A percentile compares a stretch with the other conserved stretches of the same genome.
These are phyloP conservation scores for Enoplosus armatus DNA, from an alignment of 2,797 vertebrate genomes.

Conservation along the genomic window DNA sequence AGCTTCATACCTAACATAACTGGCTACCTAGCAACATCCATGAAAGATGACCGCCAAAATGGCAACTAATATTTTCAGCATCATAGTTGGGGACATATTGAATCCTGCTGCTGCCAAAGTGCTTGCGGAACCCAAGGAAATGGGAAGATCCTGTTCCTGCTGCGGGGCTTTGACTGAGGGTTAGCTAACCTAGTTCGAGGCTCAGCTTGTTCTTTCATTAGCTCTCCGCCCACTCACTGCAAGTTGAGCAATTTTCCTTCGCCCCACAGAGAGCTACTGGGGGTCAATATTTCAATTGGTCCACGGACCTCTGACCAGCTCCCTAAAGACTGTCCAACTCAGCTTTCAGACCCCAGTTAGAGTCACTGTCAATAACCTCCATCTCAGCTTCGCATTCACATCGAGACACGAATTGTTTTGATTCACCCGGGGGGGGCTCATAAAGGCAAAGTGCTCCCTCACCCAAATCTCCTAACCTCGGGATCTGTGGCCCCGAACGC, in stretches of 20 bases:
- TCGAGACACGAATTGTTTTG: conserved; percentile 3
- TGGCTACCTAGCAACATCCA: not conserved
- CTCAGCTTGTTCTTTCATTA: conserved; percentile 8
- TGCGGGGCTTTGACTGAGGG: not conserved
- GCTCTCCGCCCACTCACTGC: not conserved
- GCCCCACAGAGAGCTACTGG: not conserved
- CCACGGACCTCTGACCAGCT: conserved; percentile 11
- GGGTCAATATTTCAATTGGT: conserved; percentile 8
- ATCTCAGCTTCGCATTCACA: conserved; percentile 4
- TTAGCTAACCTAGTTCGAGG: not conserved
- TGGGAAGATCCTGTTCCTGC: not conserved
- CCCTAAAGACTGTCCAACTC: conserved; percentile 6
- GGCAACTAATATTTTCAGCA: not conserved
- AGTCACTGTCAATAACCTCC: conserved; percentile 14
- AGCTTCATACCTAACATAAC: not conserved
- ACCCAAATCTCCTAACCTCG: not conserved
- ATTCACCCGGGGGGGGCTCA: too few species aligned
- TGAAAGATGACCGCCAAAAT: not conserved
- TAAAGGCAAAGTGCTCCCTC: conserved; percentile 9
- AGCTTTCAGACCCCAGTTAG: conserved; percentile 8
- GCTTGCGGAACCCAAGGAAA: not conserved
- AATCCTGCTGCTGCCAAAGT: not conserved
- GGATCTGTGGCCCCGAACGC: not conserved
- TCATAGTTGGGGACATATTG: not conserved
- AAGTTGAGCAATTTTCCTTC: conserved; percentile 4